phyloP scores from a whole-genome alignment of 2,797 vertebrate genomes.

The Ctenopoma kingsleyae region DNA sequence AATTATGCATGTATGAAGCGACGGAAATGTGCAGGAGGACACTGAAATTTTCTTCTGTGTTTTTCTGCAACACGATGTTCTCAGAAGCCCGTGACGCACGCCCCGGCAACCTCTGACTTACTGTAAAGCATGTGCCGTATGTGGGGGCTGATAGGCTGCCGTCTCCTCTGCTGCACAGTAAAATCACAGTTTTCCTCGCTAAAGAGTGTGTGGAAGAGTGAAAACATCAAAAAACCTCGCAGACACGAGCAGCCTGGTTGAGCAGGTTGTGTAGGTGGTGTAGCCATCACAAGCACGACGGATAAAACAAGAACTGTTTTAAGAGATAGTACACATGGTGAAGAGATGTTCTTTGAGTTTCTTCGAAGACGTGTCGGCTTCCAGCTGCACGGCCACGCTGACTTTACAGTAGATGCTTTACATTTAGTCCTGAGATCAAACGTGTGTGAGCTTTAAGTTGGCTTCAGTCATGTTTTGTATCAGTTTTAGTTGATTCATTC shows the following conservation, averaged over 20 bases:
- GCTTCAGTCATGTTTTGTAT: too few species aligned
- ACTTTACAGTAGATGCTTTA: background rate
- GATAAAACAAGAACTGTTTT: conserved; percentile 59
- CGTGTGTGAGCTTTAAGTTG: too few species aligned
- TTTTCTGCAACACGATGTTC: conserved; percentile 48
- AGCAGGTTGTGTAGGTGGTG: conserved; percentile 67
- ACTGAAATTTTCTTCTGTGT: conserved; percentile 58
- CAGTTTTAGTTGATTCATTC: too few species aligned
- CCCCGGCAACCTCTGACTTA: conserved; percentile 40
- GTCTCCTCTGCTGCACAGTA: conserved; percentile 15
- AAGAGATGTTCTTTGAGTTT: conserved; percentile 9
- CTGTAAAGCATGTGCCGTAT: background rate
- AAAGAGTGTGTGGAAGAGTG: conserved; percentile 22
- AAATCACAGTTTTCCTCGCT: conserved; percentile 43
- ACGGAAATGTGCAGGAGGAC: conserved; percentile 70
- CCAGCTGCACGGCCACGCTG: background rate
- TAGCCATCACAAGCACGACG: conserved; percentile 39
- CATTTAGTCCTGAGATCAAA: background rate
- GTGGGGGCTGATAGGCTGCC: conserved; percentile 41
- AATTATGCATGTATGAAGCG: conserved; percentile 79
- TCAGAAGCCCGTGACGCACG: conserved; percentile 13
- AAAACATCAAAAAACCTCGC: conserved; percentile 47
- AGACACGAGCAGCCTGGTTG: conserved; percentile 48
- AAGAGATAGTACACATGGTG: conserved; percentile 32
- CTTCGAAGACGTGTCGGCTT: conserved; percentile 16